Base-by-base conservation (phyloP, 2,797 vertebrate species). In the Pogonophryne albipinna region DNA sequence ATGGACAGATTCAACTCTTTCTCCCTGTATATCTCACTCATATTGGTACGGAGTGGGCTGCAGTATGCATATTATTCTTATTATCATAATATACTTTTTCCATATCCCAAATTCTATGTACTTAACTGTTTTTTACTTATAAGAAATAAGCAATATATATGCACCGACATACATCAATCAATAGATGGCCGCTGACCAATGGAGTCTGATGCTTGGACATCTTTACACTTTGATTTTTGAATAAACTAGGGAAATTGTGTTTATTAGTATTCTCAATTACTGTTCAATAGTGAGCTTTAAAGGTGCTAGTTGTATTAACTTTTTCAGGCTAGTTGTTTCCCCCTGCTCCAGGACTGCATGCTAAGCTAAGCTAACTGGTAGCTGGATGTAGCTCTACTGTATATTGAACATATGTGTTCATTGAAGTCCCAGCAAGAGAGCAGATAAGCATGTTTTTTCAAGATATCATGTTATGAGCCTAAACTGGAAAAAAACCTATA, bases 181-280 rank as follows among this genome's bases (percentile, higher is more conserved):
- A 38, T 9, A 4, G 4, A 46, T 41, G 42, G 10, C n/a, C 15
- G 44, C 45, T 55, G 17, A 49, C 31, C 34, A 65, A 19, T 44
- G 42, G 64, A 56, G 41, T 65, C 20, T 68, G 42, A 50, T 74
- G 66, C 66, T 15, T 63, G 51, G 42, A 15, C 11, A 55, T 69
- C 8, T 50, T 42, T 4, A 46, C 42, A 19, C 55, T 67, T 41
- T 10, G 0, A 12, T 10, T 60, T 61, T 56, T 61, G 27, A 4
- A 45, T 15, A 64, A 70, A 58, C 45, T 23, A 1, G 23, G 64
- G 10, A 58, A 38, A 51, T 38, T 23, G 14, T 58, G 11, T 55
- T 55, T 20, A 55, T n/a, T 53, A 17, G 34, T 0, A 14, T 20
- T 23, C 27, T 52, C 15, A 42, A 52, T 53, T 23, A 4, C 9